Evolutionary conservation across 2,888 invertebrate genomes (phyloP), one percentile per base, ranked within the genome.

Genomic region (Trachelus tabidus): DNA sequence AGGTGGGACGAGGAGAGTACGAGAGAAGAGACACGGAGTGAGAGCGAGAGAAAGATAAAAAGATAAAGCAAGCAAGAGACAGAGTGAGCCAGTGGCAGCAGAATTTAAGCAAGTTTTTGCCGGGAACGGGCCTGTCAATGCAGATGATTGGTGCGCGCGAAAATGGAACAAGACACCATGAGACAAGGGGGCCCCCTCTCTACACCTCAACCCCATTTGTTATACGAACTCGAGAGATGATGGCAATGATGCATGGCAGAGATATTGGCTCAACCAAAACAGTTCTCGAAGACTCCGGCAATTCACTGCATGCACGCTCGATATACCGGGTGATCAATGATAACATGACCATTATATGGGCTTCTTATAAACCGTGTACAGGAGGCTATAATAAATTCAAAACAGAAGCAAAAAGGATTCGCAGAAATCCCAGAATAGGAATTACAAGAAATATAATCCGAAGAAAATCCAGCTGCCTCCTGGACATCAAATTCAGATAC

Each of bases 91-190:
- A 56, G 56, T 56, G 83, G 85, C 84, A 84, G 87, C 85, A 85
- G 85, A 89, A 88, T 89, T 88, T 87, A 87, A 88, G 87, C 86
- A 85, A 87, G 88, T 90, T 89, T 90, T 90, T 90, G 85, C 84
- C 77, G 75, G 76, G 84, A 86, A 87, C 84, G 82, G 79, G 84
- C 80, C 86, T 88, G 88, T 89, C 89, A 86, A 88, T 88, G 87
- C 84, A 81, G 86, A 90, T 90, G 90, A 90, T 89, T 89, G 85
- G 89, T 90, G 86, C 85, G 82, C 85, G 87, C 83, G 86, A 89
- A 88, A 90, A 88, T 88, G 84, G 87, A 85, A 87, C 86, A 85
- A 87, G 88, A 88, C 86, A 85, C 82, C 84, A 82, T 83, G 83
- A 84, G 85, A 87, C 85, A 87, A 83, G 85, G 79, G 82, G 76